Base-by-base conservation (phyloP, 1,140 invertebrate species). In the Papilio glaucus region DNA sequence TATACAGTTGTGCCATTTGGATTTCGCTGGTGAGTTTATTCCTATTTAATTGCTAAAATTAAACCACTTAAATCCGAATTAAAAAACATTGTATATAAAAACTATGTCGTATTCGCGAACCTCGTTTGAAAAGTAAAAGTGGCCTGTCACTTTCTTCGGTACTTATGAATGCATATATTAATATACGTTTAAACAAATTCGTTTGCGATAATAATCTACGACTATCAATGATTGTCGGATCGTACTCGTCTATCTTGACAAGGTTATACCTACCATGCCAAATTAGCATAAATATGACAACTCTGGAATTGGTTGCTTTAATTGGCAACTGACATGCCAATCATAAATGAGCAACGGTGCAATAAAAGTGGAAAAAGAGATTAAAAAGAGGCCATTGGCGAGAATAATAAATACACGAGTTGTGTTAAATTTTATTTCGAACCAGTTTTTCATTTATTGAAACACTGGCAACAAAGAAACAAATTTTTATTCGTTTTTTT, bases 81-180 rank as follows among this genome's bases (percentile, higher is more conserved):
- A 3, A 53, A 18, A 49, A 15, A 49, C 18, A 49, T 18, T 18
- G 18, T 49, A 15, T 49, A 24, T 53, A 53, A 33, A 33, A 33
- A 33, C 29, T 24, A 24, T 9, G 49, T 10, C 24, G 49, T 53
- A 53, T 53, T 53, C 49, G 49, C 49, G 49, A 53, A 53, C 49
- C 9, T 3, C 49, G 49, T 49, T 49, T 26, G 49, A 26, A 53
- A 53, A 53, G 49, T 26, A 53, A 53, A 53, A 53, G 49, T 53
- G 18, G 49, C 49, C 49, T 53, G 49, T 53, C 49, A 53, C 49
- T 53, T 53, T 53, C 49, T 53, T 53, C n/a, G n/a, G 4, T 49
- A 1, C 6, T 53, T 53, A 53, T 53, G 49, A 53, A 24, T 53
- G 49, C 21, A 13, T 41, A 53, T 24, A 24, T 24, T 53, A 53